Evolutionary conservation across 2,888 invertebrate genomes (phyloP).

Genomic region (Craniophora ligustri): DNA sequence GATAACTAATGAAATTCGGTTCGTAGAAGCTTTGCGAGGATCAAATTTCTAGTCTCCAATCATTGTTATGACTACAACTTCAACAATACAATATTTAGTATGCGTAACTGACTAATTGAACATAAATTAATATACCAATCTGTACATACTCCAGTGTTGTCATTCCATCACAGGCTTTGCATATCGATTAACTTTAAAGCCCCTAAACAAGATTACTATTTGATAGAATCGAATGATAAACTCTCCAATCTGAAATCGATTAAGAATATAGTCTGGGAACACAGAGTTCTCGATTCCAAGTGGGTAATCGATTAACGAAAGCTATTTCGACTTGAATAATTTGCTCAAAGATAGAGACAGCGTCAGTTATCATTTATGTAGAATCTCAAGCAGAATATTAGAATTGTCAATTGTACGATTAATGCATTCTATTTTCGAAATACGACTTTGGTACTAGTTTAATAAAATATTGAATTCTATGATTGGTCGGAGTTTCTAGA

Average conservation of each 20-base stretch:
- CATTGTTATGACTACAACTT: constrained; percentile 9
- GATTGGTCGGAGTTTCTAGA: background rate
- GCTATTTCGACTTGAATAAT: constrained; percentile 41
- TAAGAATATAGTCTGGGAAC: constrained; percentile 20
- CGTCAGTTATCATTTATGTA: constrained; percentile 37
- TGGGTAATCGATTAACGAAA: constrained; percentile 38
- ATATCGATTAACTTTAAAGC: constrained; percentile 19
- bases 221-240: constrained; percentile 17
- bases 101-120: constrained; percentile 31
- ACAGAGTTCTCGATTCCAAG: background rate
- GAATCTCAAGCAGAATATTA: constrained; percentile 19
- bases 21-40: background rate
- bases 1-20: background rate
- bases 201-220: constrained; percentile 4
- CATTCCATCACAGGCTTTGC: constrained; percentile 25
- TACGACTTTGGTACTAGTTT: background rate
- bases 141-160: constrained; percentile 18
- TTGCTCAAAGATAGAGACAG: constrained; percentile 17
- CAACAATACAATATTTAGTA: constrained; percentile 4
- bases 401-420: constrained; percentile 23
- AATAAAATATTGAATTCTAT: background rate
- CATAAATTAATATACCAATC: constrained; percentile 19
- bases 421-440: constrained; percentile 39
- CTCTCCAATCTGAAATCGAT: constrained; percentile 31
- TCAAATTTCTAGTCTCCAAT: constrained; percentile 15